Percentiles rank a stretch among this genome's conserved stretches.
Evolutionary conservation across 2,888 invertebrate genomes (phyloP).

Genomic region (Pristionchus exspectatus): DNA sequence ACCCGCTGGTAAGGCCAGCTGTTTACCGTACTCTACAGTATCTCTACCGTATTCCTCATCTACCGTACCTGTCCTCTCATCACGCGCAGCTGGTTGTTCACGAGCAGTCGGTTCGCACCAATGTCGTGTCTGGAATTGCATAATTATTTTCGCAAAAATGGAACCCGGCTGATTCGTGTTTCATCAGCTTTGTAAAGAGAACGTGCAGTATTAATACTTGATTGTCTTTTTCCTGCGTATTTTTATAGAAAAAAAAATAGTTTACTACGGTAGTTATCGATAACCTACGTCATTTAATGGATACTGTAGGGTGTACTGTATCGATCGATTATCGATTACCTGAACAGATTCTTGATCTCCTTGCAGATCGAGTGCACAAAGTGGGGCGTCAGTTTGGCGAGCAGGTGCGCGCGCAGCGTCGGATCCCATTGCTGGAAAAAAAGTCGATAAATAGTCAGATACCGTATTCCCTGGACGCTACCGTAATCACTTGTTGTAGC

Average conservation of each 20-base stretch:
- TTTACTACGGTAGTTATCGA: too few relatives aligned
- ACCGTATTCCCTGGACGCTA: neutral
- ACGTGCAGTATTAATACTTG: too few relatives aligned
- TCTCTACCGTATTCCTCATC: neutral
- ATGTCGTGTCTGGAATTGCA: slow-evolving; percentile 61
- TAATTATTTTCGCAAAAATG: neutral
- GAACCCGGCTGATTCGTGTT: neutral
- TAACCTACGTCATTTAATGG: neutral
- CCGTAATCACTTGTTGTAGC: too few relatives aligned
- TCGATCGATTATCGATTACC: neutral
- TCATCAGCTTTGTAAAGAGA: neutral
- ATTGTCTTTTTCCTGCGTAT: neutral
- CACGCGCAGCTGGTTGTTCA: slow-evolving; percentile 70
- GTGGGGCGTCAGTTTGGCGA: slow-evolving; percentile 67
- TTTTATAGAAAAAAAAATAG: too few relatives aligned
- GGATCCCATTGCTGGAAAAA: slow-evolving; percentile 62
- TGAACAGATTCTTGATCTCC: slow-evolving; percentile 64
- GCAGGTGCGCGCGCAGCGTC: slow-evolving; percentile 62
- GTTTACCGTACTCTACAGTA: neutral
- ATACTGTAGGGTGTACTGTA: neutral
- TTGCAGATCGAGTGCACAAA: slow-evolving; percentile 69
- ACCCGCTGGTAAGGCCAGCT: too few relatives aligned
- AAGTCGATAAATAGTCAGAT: neutral
- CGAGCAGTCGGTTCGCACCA: slow-evolving; percentile 64
- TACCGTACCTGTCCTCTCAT: slow-evolving; percentile 71